phyloP scores from a whole-genome alignment of 2,797 vertebrate species.

The Holocentrus rufus region DNA sequence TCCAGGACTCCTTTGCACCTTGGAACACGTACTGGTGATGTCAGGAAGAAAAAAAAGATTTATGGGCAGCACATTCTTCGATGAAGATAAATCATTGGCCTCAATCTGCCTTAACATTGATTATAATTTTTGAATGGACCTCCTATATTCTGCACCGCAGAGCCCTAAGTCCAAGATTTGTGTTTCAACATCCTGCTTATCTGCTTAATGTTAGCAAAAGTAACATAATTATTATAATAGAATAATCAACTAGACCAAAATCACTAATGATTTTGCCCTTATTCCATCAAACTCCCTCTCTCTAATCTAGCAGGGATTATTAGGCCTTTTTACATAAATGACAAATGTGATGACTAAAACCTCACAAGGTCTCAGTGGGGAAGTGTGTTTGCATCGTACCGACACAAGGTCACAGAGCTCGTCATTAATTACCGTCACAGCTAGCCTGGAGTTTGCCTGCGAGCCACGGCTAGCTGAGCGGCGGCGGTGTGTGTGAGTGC shows the following conservation, averaged over 20 bases:
- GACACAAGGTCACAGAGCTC: constrained; percentile 61
- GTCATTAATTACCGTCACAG: constrained; percentile 66
- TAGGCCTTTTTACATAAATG: constrained; percentile 31
- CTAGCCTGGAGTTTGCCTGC: constrained; percentile 49
- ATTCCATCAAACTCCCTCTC: constrained; percentile 47
- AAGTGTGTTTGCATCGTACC: constrained; percentile 37
- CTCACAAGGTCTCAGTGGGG: constrained; percentile 38
- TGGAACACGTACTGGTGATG: background rate
- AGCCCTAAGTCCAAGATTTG: background rate
- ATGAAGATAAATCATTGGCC: constrained; percentile 7
- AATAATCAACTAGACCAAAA: background rate
- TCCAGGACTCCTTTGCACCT: no score
- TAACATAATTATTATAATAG: background rate
- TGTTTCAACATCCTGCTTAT: background rate
- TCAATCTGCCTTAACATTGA: background rate
- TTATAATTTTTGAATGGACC: background rate
- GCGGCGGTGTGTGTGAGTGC: constrained; percentile 6
- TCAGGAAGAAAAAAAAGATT: background rate
- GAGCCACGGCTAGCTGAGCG: constrained; percentile 46
- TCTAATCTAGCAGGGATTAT: constrained; percentile 47
- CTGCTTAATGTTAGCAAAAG: background rate
- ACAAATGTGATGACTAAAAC: constrained; percentile 57
- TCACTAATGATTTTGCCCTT: constrained; percentile 52
- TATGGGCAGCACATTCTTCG: background rate
- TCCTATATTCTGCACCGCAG: background rate